These are phyloP conservation scores for Turdus rufiventris DNA, from an alignment of 2,113 vertebrate species.

Conservation along the genomic window DNA sequence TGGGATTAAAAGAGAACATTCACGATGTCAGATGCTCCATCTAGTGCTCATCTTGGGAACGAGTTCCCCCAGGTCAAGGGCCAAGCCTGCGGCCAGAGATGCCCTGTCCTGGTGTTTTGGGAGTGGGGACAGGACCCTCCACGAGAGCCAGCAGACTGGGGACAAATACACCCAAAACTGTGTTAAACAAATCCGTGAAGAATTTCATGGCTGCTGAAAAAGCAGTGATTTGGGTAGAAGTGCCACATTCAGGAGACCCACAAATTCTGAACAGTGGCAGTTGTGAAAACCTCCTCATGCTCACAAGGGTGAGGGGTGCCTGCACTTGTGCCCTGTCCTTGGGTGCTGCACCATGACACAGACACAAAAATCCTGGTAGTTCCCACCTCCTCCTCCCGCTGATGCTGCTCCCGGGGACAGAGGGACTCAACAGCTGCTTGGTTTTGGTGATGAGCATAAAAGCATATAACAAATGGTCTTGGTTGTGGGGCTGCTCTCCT, in stretches of 20 bases:
- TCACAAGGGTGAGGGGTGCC: neutral
- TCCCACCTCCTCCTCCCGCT: neutral
- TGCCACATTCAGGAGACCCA: fast-evolving
- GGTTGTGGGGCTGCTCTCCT: neutral
- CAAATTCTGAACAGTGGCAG: neutral
- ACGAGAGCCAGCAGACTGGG: fast-evolving
- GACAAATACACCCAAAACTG: fast-evolving
- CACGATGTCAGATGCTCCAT: slow-evolving; percentile 8
- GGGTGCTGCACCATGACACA: neutral
- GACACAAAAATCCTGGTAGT: neutral
- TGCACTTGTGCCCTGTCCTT: fast-evolving
- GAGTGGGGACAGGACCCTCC: fast-evolving
- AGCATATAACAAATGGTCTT: neutral
- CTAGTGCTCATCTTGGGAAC: slow-evolving; percentile 49
- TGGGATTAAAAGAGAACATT: neutral
- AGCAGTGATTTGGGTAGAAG: neutral
- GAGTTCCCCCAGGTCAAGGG: neutral
- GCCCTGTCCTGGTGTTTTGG: neutral
- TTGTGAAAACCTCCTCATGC: fast-evolving
- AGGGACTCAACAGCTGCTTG: neutral
- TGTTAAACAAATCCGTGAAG: neutral
- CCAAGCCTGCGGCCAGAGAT: neutral
- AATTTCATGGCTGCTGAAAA: neutral
- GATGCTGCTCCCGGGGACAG: neutral
- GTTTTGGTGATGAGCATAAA: neutral